Evolutionary conservation across 2,888 invertebrate species (phyloP).

Genomic region (Blomia tropicalis): DNA sequence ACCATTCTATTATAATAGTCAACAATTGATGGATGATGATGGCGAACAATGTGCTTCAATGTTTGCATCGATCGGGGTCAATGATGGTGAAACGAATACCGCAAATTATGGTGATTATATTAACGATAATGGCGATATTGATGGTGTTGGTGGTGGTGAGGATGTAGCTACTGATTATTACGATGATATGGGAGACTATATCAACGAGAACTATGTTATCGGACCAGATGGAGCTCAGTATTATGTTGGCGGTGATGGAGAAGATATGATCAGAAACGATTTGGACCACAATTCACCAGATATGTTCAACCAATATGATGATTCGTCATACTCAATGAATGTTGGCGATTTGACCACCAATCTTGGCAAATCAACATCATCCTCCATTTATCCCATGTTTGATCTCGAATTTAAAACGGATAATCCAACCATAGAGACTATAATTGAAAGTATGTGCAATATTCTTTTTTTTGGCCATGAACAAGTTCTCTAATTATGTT

Average conservation of each 20-base stretch:
- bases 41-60: background rate
- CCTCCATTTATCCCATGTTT: background rate
- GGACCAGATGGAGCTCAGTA: slow-evolving; percentile 1
- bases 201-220: background rate
- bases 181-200: background rate
- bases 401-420: slow-evolving; percentile 7
- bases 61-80: background rate
- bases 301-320: background rate
- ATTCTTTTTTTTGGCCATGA: background rate
- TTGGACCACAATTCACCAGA: background rate
- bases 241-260: background rate
- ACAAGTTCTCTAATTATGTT: no score
- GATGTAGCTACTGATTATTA: background rate
- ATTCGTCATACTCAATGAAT: background rate
- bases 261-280: background rate
- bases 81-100: background rate
- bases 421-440: background rate
- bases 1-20: background rate
- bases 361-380: background rate
- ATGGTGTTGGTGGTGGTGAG: background rate
- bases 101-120: background rate
- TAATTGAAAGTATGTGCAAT: background rate
- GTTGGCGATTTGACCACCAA: background rate
- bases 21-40: background rate
- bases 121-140: background rate